Base-by-base conservation (phyloP, 1,140 invertebrate species). In the Thaumatotibia leucotreta region DNA sequence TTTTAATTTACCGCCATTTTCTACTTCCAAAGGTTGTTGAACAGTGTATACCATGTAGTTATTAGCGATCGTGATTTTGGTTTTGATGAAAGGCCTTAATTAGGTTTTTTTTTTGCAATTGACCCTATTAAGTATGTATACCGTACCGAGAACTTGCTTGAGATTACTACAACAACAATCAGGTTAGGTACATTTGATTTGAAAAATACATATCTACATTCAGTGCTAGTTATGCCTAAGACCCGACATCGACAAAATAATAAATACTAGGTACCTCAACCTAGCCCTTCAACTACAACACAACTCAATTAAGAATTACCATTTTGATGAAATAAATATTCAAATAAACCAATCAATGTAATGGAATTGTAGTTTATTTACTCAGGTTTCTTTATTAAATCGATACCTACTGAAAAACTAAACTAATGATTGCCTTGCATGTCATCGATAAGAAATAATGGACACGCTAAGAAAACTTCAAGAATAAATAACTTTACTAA, bases 401-500 rank as follows among this genome's bases (percentile, higher is more conserved):
- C 52, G 52, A 58, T 58, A 58, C n/a, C n/a, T n/a, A n/a, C 52
- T 58, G 27, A 58, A 58, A 45, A 58, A 58, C 50, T 4, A 20
- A 58, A 29, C 52, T 58, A 58, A 58, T 58, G 52, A 58, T 58
- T 27, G 24, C 24, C 52, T 58, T 58, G 52, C 52, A 58, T 58
- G 52, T 27, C 52, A 58, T 58, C 23, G 52, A 58, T 58, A 58
- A 58, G 52, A 58, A 58, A 58, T 58, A 58, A 58, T 27, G 24
- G 14, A 24, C n/a, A 58, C 52, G 22, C 23, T 58, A 27, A 58
- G 52, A 58, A 58, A 58, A 58, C 52, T 58, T 27, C 27, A 58
- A 27, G 52, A 58, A 58, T 58, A 58, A 58, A 58, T 31, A 58
- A 58, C 11, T 29, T 29, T 27, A 58, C 52, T 31, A 58, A 58